Conservation (phyloP, 1,140 invertebrate genomes). For the Brachionus asplanchnoidis region DNA sequence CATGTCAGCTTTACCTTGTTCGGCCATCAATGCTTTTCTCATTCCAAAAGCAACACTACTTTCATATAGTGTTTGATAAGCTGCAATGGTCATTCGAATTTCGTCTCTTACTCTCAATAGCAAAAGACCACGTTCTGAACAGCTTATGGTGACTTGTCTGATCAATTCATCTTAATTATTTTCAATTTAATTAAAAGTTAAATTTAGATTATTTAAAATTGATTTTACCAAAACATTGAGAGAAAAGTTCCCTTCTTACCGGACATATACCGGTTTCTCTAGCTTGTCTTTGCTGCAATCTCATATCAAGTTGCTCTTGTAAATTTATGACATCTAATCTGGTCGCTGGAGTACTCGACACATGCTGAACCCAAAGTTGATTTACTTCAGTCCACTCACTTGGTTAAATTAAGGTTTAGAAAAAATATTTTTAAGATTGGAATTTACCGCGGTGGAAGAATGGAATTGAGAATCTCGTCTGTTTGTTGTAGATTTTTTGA, state of each 20-base stretch:
- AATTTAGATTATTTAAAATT: too few species aligned
- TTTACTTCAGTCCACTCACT: slow-evolving; percentile 80
- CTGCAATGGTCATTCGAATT: slow-evolving; percentile 87
- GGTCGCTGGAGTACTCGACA: slow-evolving; percentile 89
- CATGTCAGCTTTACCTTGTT: slow-evolving; percentile 68
- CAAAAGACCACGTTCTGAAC: slow-evolving; percentile 87
- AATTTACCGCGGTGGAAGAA: slow-evolving; percentile 73
- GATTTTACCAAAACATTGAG: slow-evolving; percentile 83
- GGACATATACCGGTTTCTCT: slow-evolving; percentile 94
- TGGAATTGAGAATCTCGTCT: slow-evolving; percentile 86
- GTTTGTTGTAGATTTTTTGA: slow-evolving; percentile 52
- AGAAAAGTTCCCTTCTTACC: slow-evolving; percentile 83
- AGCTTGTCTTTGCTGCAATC: slow-evolving; percentile 81
- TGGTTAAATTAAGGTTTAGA: background rate
- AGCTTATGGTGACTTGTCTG: slow-evolving; percentile 91
- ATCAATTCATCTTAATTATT: slow-evolving; percentile 74
- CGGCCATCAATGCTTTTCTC: slow-evolving; percentile 84
- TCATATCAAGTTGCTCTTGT: slow-evolving; percentile 86
- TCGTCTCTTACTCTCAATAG: slow-evolving; percentile 87
- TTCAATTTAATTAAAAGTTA: slow-evolving; percentile 34
- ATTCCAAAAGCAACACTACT: slow-evolving; percentile 95
- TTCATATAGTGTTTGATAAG: slow-evolving; percentile 89
- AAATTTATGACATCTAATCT: slow-evolving; percentile 87
- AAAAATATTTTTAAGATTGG: background rate
- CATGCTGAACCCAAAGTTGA: slow-evolving; percentile 62